A percentile compares a stretch with the other conserved stretches of the same genome.
Evolutionary conservation across 2,797 vertebrate genomes (phyloP).

Genomic region (Phataginus tetradactyla): DNA sequence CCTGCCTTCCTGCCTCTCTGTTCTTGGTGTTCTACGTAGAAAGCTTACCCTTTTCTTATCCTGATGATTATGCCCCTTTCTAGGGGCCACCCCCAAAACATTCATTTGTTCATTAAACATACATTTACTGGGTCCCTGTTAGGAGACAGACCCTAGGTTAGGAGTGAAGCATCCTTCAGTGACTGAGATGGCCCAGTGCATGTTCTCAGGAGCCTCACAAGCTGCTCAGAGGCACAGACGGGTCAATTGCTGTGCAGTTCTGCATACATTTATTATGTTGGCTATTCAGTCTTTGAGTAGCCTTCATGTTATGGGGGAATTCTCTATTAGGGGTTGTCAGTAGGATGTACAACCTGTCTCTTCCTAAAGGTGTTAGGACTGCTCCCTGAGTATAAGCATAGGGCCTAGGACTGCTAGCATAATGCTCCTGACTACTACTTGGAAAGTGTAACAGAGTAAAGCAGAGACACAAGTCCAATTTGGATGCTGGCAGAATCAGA

Average conservation of each 20-base stretch:
- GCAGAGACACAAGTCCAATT: neutral
- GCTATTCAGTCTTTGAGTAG: neutral
- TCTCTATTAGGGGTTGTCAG: neutral
- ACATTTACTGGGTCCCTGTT: neutral
- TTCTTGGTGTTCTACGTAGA: neutral
- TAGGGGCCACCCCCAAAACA: neutral
- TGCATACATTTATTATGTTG: neutral
- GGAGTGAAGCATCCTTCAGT: neutral
- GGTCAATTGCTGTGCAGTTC: neutral
- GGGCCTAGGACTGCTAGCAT: neutral
- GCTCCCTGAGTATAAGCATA: neutral
- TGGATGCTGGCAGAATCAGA: neutral
- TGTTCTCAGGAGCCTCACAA: neutral
- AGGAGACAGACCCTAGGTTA: neutral
- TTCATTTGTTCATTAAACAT: neutral
- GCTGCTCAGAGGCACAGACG: neutral
- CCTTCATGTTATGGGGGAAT: neutral
- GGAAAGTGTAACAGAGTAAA: neutral
- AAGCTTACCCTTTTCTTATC: neutral
- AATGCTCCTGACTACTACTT: neutral
- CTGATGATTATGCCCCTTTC: neutral
- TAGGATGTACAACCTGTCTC: neutral
- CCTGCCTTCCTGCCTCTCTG: neutral
- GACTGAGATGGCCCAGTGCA: neutral
- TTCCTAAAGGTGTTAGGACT: neutral